A percentile compares a stretch with the other conserved stretches of the same genome.
These are phyloP conservation scores for Pomacea maculata DNA, from an alignment of 1,140 invertebrate species.

Conservation along the genomic window DNA sequence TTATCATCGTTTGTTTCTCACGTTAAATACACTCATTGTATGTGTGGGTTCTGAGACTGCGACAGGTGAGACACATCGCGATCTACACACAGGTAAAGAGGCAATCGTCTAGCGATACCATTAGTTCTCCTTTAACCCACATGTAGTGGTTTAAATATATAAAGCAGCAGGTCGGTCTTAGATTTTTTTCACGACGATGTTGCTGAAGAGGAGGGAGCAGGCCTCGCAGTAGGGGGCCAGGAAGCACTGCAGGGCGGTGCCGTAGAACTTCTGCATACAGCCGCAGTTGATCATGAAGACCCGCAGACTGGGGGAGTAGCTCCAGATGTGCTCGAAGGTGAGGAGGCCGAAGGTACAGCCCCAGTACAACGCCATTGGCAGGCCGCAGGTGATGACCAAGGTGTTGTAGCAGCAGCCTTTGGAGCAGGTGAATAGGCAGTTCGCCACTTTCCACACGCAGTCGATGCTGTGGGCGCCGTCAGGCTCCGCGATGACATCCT, in stretches of 20 bases:
- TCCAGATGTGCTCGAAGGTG: constrained; percentile 71
- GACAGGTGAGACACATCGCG: too few species aligned
- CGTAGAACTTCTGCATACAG: constrained; percentile 70
- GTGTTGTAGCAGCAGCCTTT: constrained; percentile 77
- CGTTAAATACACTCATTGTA: too few species aligned
- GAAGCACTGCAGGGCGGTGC: constrained; percentile 71
- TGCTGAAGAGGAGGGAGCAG: constrained; percentile 73
- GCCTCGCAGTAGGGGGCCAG: constrained; percentile 73
- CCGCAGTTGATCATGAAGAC: constrained; percentile 70
- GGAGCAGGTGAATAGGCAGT: constrained; percentile 74
- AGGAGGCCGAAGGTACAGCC: constrained; percentile 78
- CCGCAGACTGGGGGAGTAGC: constrained; percentile 53
- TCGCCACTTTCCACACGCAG: constrained; percentile 77
- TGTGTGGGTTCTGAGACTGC: too few species aligned
- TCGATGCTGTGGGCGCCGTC: constrained; percentile 76
- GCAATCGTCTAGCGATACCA: too few species aligned
- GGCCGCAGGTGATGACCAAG: constrained; percentile 74
- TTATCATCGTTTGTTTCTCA: too few species aligned
- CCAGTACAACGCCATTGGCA: constrained; percentile 74
- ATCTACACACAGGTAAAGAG: too few species aligned
- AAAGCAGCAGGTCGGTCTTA: neutral
- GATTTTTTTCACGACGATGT: constrained; percentile 68
- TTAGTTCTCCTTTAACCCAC: too few species aligned
- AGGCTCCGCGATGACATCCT: constrained; percentile 80
- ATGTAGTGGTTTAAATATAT: too few species aligned